A percentile compares a stretch with the other conserved stretches of the same genome.
These are phyloP conservation scores for Opisthograptis luteolata DNA, from an alignment of 2,888 invertebrate genomes.

Conservation along the genomic window DNA sequence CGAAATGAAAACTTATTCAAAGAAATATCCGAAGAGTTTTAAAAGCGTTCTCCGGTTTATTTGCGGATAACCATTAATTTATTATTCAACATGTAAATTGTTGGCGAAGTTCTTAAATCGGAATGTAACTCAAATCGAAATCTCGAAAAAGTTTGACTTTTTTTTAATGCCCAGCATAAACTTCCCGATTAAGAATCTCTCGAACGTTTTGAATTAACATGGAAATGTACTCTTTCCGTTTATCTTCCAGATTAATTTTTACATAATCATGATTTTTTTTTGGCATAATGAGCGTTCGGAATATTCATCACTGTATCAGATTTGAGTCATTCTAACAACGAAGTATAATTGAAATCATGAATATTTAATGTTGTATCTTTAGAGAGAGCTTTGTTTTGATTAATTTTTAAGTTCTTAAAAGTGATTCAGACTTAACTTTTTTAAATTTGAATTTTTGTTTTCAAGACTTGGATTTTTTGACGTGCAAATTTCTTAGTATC, in stretches of 20 bases:
- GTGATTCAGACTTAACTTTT: neutral
- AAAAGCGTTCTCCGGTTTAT: slow-evolving; percentile 55
- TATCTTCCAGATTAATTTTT: slow-evolving; percentile 53
- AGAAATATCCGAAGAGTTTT: slow-evolving; percentile 31
- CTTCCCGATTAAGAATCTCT: slow-evolving; percentile 57
- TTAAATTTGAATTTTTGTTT: slow-evolving; percentile 1
- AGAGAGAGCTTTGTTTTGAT: neutral
- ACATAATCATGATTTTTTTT: slow-evolving; percentile 49
- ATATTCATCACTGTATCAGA: slow-evolving; percentile 43
- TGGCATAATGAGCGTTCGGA: slow-evolving; percentile 43
- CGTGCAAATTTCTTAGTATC: too few relatives aligned
- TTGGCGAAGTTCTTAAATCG: slow-evolving; percentile 65
- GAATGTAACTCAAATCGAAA: slow-evolving; percentile 54
- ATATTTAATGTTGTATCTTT: slow-evolving; percentile 24
- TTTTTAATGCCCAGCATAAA: slow-evolving; percentile 41
- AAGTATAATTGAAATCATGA: slow-evolving; percentile 30
- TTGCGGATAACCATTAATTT: slow-evolving; percentile 62
- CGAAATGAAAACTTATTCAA: slow-evolving; percentile 31
- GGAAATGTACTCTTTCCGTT: slow-evolving; percentile 57
- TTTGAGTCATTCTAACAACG: slow-evolving; percentile 22
- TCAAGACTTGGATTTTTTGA: neutral
- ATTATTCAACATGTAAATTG: slow-evolving; percentile 79
- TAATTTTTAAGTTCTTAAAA: neutral
- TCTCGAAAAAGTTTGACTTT: slow-evolving; percentile 35
- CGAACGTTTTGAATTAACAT: slow-evolving; percentile 53